Conservation (phyloP, 1,140 invertebrate species). For the Hydropsyche tenuis region DNA sequence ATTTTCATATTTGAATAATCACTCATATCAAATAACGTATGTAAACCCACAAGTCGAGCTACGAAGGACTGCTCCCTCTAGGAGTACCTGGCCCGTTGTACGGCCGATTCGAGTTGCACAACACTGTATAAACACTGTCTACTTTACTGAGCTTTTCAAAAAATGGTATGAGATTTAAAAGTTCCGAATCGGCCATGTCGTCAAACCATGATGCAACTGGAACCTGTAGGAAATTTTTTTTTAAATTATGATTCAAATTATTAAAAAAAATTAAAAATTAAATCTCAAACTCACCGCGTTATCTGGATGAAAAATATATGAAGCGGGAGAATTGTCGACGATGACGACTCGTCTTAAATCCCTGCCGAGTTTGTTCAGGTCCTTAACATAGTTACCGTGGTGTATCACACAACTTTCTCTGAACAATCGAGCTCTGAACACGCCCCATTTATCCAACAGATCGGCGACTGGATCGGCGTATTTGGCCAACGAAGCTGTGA, state of each 20-base stretch:
- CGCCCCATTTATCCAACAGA: slow-evolving; percentile 96
- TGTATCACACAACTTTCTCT: slow-evolving; percentile 99
- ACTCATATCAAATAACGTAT: slow-evolving; percentile 50
- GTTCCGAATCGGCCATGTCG: slow-evolving; percentile 93
- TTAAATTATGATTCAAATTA: not conserved
- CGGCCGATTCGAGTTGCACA: slow-evolving; percentile 88
- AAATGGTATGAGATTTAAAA: slow-evolving; percentile 93
- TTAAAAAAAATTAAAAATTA: slow-evolving; percentile 30
- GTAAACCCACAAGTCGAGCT: slow-evolving; percentile 56
- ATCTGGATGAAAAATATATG: slow-evolving; percentile 99
- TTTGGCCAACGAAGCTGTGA: slow-evolving; percentile 98
- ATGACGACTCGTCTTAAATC: slow-evolving; percentile 97
- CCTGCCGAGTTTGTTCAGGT: slow-evolving; percentile 95
- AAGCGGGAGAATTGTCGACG: slow-evolving; percentile 99
- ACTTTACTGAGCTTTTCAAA: slow-evolving; percentile 94
- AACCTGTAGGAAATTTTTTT: slow-evolving; percentile 68
- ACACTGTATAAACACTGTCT: slow-evolving; percentile 91
- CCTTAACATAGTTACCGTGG: slow-evolving; percentile 99
- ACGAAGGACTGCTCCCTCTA: slow-evolving; percentile 53
- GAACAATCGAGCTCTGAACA: slow-evolving; percentile 95
- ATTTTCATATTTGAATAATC: slow-evolving; percentile 32
- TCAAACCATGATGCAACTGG: slow-evolving; percentile 98
- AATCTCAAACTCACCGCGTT: slow-evolving; percentile 93
- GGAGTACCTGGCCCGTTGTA: slow-evolving; percentile 66
- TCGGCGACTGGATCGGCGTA: slow-evolving; percentile 99